Conservation (phyloP, 30 jellyfish, hydroid and myxozoan species). For the Rhopilema esculentum region DNA sequence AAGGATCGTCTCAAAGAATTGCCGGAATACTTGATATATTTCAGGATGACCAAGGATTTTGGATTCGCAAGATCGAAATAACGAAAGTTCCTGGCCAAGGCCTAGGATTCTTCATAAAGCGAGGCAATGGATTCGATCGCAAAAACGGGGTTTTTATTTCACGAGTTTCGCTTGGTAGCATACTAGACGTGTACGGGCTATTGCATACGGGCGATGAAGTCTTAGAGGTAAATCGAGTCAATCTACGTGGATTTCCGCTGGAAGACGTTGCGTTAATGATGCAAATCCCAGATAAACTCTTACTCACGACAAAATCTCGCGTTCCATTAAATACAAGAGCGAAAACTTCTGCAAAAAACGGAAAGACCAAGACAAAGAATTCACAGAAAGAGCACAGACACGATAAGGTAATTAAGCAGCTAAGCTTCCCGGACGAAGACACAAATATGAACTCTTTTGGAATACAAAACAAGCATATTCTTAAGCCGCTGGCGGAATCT, state of each 20-base stretch:
- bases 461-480: neutral
- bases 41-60: slow-evolving; percentile 76
- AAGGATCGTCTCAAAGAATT: slow-evolving; percentile 63
- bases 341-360: slow-evolving; percentile 13
- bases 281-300: slow-evolving; percentile 84
- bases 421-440: slow-evolving; percentile 18
- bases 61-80: slow-evolving; percentile 84
- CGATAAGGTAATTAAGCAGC: slow-evolving; percentile 27
- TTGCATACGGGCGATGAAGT: slow-evolving; percentile 96
- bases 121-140: slow-evolving; percentile 90
- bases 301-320: slow-evolving; percentile 83
- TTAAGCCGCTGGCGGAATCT: slow-evolving; percentile 31
- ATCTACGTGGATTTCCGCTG: slow-evolving; percentile 73
- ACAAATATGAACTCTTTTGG: neutral
- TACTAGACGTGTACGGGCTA: slow-evolving; percentile 76
- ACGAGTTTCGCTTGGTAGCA: slow-evolving; percentile 92
- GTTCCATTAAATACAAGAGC: slow-evolving; percentile 55
- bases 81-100: slow-evolving; percentile 92
- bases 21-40: slow-evolving; percentile 82
- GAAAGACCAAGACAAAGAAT: neutral
- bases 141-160: slow-evolving; percentile 92
- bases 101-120: slow-evolving; percentile 88
- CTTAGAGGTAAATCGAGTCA: slow-evolving; percentile 73
- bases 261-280: slow-evolving; percentile 91
- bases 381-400: slow-evolving; percentile 11